Conservation (phyloP, 2,888 invertebrate genomes). For the Dorcus hopei region DNA sequence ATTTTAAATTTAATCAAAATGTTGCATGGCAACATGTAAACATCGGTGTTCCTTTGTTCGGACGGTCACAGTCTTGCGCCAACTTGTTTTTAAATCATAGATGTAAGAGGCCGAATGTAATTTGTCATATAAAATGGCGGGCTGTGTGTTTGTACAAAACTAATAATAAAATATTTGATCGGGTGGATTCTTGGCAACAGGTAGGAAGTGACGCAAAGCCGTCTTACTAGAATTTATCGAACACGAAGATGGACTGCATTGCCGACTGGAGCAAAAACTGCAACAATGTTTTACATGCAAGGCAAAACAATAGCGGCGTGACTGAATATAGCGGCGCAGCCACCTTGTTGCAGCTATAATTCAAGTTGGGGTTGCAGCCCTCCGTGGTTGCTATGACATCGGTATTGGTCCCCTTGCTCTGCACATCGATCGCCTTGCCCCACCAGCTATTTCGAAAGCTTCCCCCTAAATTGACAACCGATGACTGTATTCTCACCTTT, state of each 20-base stretch:
- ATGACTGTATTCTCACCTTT: slow-evolving; percentile 24
- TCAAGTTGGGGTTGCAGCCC: slow-evolving; percentile 55
- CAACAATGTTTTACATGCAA: slow-evolving; percentile 24
- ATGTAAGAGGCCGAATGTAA: too few relatives aligned
- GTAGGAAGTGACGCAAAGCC: slow-evolving; percentile 27
- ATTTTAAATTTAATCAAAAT: too few relatives aligned
- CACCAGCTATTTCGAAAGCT: slow-evolving; percentile 49
- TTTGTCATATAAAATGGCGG: too few relatives aligned
- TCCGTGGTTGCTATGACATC: slow-evolving; percentile 52
- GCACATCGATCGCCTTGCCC: slow-evolving; percentile 51
- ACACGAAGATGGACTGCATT: slow-evolving; percentile 6
- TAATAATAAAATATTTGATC: too few relatives aligned
- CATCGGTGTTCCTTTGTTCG: too few relatives aligned
- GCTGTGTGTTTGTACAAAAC: too few relatives aligned
- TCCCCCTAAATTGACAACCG: slow-evolving; percentile 48
- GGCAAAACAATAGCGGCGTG: slow-evolving; percentile 23
- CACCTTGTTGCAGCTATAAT: slow-evolving; percentile 49
- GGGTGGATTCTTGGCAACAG: slow-evolving; percentile 33
- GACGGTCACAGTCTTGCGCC: too few relatives aligned
- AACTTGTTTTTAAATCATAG: too few relatives aligned
- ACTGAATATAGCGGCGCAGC: slow-evolving; percentile 33
- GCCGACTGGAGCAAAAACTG: slow-evolving; percentile 9
- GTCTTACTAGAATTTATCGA: slow-evolving; percentile 4
- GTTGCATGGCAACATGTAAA: too few relatives aligned
- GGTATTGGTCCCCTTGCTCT: slow-evolving; percentile 44